A percentile compares a stretch with the other conserved stretches of the same genome.
Evolutionary conservation across 2,888 invertebrate species (phyloP).

Genomic region (Gibbula magus): DNA sequence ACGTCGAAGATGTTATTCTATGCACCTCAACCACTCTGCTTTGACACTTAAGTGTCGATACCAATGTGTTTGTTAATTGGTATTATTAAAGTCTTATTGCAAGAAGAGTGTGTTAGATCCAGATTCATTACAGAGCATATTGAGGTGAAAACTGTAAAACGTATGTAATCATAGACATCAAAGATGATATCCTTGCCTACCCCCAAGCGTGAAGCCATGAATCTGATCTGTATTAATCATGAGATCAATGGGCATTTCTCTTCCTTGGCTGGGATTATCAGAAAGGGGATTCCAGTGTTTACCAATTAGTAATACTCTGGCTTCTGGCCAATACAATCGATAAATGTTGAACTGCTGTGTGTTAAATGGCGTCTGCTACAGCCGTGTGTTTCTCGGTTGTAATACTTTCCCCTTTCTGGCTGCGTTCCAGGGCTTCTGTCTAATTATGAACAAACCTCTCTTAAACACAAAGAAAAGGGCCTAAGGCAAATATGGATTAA

Average conservation of each 20-base stretch:
- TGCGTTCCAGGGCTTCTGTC: background rate
- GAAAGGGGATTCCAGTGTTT: background rate
- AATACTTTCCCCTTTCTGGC: background rate
- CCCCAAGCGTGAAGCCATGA: background rate
- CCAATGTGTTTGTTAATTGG: too few species aligned
- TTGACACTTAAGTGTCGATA: too few species aligned
- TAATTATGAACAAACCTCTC: background rate
- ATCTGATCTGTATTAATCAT: background rate
- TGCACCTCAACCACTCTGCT: too few species aligned
- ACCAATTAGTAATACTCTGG: background rate
- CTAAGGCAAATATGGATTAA: background rate
- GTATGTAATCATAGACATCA: constrained; percentile 1
- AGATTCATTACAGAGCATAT: too few species aligned
- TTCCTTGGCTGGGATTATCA: background rate
- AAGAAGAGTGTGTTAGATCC: too few species aligned
- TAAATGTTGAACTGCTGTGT: background rate
- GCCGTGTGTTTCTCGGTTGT: background rate
- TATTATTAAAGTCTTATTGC: too few species aligned
- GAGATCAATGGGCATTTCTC: background rate
- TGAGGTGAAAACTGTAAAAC: background rate
- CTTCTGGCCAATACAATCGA: background rate
- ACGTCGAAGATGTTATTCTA: too few species aligned
- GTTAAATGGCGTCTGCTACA: background rate
- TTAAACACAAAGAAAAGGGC: background rate
- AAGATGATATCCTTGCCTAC: background rate